phyloP scores from a whole-genome alignment of 2,113 vertebrate genomes.

The Guaruba guarouba region DNA sequence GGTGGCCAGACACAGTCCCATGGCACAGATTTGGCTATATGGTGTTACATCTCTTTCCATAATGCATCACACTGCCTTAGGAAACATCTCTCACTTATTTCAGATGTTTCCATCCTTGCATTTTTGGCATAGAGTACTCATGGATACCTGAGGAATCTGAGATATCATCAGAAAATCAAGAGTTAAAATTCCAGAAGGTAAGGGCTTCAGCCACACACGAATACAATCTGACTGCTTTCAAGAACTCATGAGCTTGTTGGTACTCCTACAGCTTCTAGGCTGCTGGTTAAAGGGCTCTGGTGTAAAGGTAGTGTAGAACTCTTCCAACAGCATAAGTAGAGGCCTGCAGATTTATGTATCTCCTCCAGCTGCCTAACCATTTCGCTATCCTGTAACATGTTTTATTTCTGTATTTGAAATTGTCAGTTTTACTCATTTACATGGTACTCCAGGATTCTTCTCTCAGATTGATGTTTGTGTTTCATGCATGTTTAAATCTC shows the following conservation, averaged over 20 bases:
- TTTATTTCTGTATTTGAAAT: neutral
- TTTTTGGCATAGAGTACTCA: neutral
- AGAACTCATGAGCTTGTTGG: neutral
- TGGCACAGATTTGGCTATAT: neutral
- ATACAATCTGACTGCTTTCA: neutral
- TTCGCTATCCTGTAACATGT: neutral
- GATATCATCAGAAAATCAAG: neutral
- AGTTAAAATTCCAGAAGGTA: neutral
- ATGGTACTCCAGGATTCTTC: neutral
- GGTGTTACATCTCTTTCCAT: neutral
- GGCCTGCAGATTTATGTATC: neutral
- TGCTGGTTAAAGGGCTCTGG: neutral
- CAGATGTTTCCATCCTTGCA: neutral
- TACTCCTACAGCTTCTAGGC: neutral
- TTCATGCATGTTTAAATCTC: neutral
- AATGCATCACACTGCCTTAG: neutral
- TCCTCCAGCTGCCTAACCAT: neutral
- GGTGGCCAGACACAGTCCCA: neutral
- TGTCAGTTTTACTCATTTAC: neutral
- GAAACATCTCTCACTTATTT: neutral
- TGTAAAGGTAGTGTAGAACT: neutral
- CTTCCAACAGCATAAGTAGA: neutral
- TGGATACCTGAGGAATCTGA: neutral
- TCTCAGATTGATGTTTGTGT: neutral
- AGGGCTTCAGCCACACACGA: neutral